Percentiles rank a stretch among this genome's conserved stretches.
Conservation (phyloP, 2,797 vertebrate species). For the Ciconia nigra region DNA sequence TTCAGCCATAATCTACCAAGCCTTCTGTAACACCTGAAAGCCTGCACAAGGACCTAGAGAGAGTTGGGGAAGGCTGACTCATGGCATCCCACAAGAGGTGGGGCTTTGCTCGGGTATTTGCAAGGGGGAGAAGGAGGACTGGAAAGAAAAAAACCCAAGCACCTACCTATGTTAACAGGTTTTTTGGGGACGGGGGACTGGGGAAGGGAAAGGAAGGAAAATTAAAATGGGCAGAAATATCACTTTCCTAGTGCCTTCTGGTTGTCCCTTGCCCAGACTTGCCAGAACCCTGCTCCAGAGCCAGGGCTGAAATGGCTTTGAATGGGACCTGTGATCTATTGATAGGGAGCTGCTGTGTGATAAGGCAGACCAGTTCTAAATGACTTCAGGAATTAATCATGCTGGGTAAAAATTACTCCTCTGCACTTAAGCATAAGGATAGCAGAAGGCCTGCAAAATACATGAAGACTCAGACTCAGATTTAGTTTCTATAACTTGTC, state of each 20-base stretch:
- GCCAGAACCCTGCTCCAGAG: not conserved
- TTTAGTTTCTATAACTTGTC: not conserved
- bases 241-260: not conserved
- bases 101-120: not conserved
- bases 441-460: not conserved
- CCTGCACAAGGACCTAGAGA: not conserved
- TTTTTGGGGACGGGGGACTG: not conserved
- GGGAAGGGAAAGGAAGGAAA: not conserved
- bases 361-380: not conserved
- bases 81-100: not conserved
- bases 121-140: not conserved
- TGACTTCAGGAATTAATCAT: not conserved
- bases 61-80: not conserved
- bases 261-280: not conserved
- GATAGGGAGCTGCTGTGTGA: not conserved
- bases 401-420: not conserved
- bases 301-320: not conserved
- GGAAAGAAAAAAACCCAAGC: not conserved
- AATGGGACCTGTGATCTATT: not conserved
- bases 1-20: not conserved
- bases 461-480: not conserved
- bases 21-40: not conserved
- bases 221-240: not conserved
- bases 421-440: not conserved
- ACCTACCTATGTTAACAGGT: not conserved